These are phyloP conservation scores for Ciconia stormi DNA, from an alignment of 2,113 vertebrate genomes.

Conservation along the genomic window DNA sequence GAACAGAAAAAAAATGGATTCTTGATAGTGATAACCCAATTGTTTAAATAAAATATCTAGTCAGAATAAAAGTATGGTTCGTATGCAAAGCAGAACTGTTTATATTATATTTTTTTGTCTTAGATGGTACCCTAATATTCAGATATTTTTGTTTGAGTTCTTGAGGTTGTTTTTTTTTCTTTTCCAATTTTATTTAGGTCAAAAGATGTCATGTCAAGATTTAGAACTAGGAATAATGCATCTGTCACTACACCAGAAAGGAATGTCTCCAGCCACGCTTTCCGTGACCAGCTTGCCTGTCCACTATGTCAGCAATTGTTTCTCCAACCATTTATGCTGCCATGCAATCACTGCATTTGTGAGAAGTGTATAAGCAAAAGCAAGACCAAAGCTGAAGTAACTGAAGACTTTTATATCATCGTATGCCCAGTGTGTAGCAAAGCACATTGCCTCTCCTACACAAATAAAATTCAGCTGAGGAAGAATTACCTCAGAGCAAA, in stretches of 20 bases:
- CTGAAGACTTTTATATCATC: conserved; percentile 65
- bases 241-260: background rate
- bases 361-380: conserved; percentile 47
- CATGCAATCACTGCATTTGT: conserved; percentile 69
- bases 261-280: background rate
- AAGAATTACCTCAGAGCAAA: conserved; percentile 67
- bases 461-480: conserved; percentile 59
- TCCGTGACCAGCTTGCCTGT: conserved; percentile 51
- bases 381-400: conserved; percentile 52
- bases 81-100: background rate
- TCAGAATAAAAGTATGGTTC: background rate
- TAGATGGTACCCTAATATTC: background rate
- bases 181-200: background rate
- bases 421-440: conserved; percentile 61
- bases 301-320: conserved; percentile 60
- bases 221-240: background rate
- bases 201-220: background rate
- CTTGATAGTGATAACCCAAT: background rate
- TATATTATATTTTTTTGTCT: background rate
- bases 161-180: background rate
- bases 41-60: background rate
- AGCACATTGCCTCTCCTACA: conserved; percentile 64
- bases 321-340: conserved; percentile 70
- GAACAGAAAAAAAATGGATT: background rate
- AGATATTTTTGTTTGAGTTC: background rate